Evolutionary conservation across 2,888 invertebrate species (phyloP).

Genomic region (Microplitis deprimator): DNA sequence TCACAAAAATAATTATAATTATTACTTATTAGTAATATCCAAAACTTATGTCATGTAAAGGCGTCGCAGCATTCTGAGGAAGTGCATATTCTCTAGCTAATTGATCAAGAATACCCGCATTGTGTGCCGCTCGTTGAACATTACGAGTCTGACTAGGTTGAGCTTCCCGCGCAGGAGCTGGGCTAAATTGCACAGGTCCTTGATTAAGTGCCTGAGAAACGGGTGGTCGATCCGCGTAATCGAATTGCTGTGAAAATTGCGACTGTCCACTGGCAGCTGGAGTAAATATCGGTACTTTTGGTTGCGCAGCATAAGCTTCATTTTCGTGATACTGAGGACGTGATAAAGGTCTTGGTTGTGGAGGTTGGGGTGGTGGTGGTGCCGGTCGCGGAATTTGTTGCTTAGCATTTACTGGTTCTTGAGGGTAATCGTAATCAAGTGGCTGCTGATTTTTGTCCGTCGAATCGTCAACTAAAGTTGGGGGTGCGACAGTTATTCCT

Average conservation of each 20-base stretch:
- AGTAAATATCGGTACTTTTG: not conserved
- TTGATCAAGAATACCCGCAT: slow-evolving; percentile 81
- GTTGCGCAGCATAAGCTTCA: slow-evolving; percentile 48
- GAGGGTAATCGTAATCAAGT: slow-evolving; percentile 59
- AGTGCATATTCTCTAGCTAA: slow-evolving; percentile 86
- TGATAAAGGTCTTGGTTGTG: slow-evolving; percentile 46
- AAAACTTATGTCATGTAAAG: slow-evolving; percentile 87
- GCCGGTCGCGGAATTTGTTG: slow-evolving; percentile 50
- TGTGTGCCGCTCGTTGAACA: slow-evolving; percentile 66
- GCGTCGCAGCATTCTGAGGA: slow-evolving; percentile 79
- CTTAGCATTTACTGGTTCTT: slow-evolving; percentile 42
- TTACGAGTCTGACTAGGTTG: slow-evolving; percentile 19
- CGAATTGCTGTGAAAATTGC: slow-evolving; percentile 51
- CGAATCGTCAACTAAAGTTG: slow-evolving; percentile 72
- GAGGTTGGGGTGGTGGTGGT: slow-evolving; percentile 45
- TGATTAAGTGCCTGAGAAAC: slow-evolving; percentile 63
- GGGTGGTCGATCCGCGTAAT: slow-evolving; percentile 59
- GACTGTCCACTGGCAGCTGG: slow-evolving; percentile 44
- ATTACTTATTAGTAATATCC: slow-evolving; percentile 78
- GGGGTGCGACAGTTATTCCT: slow-evolving; percentile 83
- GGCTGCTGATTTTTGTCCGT: slow-evolving; percentile 62
- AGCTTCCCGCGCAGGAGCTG: slow-evolving; percentile 62
- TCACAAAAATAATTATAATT: slow-evolving; percentile 17
- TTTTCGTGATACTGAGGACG: slow-evolving; percentile 45
- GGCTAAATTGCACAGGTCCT: slow-evolving; percentile 66